Base-by-base conservation (phyloP, 2,113 vertebrate species). In the Prunella fulvescens region DNA sequence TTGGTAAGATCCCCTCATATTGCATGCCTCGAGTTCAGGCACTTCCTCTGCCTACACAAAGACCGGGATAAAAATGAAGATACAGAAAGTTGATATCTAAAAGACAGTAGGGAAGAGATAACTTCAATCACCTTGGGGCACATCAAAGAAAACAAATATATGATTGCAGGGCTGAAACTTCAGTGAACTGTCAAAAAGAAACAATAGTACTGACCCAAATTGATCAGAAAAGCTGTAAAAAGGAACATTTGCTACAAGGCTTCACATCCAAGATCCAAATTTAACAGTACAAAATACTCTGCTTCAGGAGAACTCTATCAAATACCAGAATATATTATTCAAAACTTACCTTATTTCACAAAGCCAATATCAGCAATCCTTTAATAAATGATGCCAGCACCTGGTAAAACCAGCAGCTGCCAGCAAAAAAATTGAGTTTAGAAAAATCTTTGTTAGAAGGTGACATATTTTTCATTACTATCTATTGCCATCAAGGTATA, bases 401-500 rank as follows among this genome's bases (percentile, higher is more conserved):
- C 37, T 81, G 56, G 83, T 37, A 95, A 95, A 94, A 92, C 51
- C 88, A 83, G 81, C 7, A 3, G 81, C 79, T 94, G 81, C 88
- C 90, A 92, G 81, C 64, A 94, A 94, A 94, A 95, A 90, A 94
- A 97, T 35, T 87, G 70, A 93, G 65, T 97, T 90, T 42, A 93
- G 94, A 96, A 95, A 96, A 94, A 97, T 83, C 93, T 97, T 96
- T 97, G 93, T 93, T 95, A 96, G 93, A 95, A 93, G 51, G 88
- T 90, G 93, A 94, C 93, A 93, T 87, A 88, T 93, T 94, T 95
- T 95, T 90, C 94, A 96, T 92, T 91, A 90, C 92, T 92, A 93
- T 93, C 90, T 95, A 93, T 74, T 92, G 93, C 90, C 79, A 94
- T 81, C 82, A 40, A 92, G 84, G 73, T 64, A 81, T 2, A 90